Evolutionary conservation across 2,113 vertebrate species (phyloP), one percentile per base, ranked within the genome.

Genomic region (Oophaga pumilio): DNA sequence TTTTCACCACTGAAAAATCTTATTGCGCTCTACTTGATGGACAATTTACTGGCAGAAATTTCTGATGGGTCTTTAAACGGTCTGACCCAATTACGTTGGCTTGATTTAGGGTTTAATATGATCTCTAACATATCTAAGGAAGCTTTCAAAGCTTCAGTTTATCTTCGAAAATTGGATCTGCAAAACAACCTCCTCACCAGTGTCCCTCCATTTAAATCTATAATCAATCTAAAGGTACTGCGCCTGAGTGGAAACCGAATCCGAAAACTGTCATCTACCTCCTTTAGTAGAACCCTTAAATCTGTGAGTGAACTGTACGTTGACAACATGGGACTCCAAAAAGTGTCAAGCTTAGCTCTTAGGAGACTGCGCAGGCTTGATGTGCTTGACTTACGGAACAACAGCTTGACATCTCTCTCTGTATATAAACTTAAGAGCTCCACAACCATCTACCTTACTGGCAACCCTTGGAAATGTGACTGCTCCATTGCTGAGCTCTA

Each of bases 401-500:
- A 90, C 56, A 79, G 83, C 52, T 53, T 91, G 86, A 57, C 56
- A 2, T 81, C 83, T 0, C 88, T 90, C 6, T 24, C 77, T 71
- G 49, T 80, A 18, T 13, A n/a, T 4, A n/a, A 22, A 1, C 20
- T 91, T 18, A 82, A 62, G 33, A 74, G 20, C 10, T 62, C 86
- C 28, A 77, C 76, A 11, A 59, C 10, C 18, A 24, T 91, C 2
- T 66, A 89, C n/a, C 57, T 90, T 66, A 87, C 76, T 8, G 90
- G 88, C 69, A 91, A 90, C 66, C 64, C 85, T 10, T 91, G 91
- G 91, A n/a, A 26, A 28, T 91, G 91, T 18, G 90, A 91, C 66
- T 91, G 90, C 85, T 59, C 64, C 28, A 68, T 91, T 14, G 52
- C 76, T 50, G 85, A 84, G 77, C 86, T 91, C 59, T 53, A 71